Percentiles rank a stretch among this genome's conserved stretches.
Conservation (phyloP, 2,797 vertebrate genomes). For the Pangasius sanitwongsei region DNA sequence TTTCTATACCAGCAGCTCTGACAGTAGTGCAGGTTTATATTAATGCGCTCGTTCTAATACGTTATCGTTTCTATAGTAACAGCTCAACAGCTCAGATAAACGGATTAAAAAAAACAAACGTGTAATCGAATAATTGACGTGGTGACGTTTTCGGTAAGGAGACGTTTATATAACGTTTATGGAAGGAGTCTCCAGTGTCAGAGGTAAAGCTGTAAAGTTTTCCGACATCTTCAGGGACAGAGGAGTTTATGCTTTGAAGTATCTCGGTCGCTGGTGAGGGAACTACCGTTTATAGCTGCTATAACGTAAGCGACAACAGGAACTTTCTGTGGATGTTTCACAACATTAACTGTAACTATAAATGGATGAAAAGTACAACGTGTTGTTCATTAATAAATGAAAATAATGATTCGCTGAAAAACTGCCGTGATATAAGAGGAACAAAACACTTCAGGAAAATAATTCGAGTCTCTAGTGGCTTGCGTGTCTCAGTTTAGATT, state of each 20-base stretch:
- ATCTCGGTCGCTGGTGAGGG: too few species aligned
- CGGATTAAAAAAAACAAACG: background rate
- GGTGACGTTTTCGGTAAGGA: too few species aligned
- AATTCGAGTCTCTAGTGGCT: background rate
- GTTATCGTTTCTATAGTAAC: background rate
- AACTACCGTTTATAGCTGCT: too few species aligned
- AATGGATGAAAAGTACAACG: background rate
- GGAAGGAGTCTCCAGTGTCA: background rate
- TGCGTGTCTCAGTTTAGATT: too few species aligned
- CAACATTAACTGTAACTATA: background rate
- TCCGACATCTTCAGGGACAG: too few species aligned
- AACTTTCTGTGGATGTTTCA: background rate
- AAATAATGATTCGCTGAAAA: background rate
- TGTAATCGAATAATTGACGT: background rate
- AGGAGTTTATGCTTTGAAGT: too few species aligned
- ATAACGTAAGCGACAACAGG: background rate
- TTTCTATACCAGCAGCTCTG: background rate
- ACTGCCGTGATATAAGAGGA: background rate
- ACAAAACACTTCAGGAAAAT: background rate
- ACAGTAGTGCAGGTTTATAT: background rate
- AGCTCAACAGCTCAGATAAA: background rate
- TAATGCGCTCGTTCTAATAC: too few species aligned
- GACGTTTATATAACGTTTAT: too few species aligned
- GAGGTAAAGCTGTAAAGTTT: background rate
- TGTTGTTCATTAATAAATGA: background rate